Base-by-base conservation (phyloP, 2,797 vertebrate genomes). In the Lutjanus argentimaculatus region DNA sequence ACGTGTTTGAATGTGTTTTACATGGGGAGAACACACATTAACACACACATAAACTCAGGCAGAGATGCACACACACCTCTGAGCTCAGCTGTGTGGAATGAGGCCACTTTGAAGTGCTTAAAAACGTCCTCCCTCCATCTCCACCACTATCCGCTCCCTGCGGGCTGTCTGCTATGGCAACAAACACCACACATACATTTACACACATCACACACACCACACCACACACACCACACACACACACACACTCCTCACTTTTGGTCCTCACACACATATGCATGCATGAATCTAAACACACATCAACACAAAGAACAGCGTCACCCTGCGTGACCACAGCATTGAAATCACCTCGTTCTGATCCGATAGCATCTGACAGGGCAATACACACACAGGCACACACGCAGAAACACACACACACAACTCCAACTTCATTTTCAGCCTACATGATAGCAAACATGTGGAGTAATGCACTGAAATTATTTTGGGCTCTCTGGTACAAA, bases 51-150 rank as follows among this genome's bases (percentile, higher is more conserved):
- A 77, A 67, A 59, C 61, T 68, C 65, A 58, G 64, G n/a, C 76
- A 68, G 10, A 79, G 12, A 69, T 56, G 42, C 57, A 65, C 80
- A 68, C 70, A 83, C 82, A 88, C 82, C 69, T 79, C 84, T 84
- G 90, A 85, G 88, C 92, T 93, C 91, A 92, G 92, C 92, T 93
- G 90, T 90, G 90, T 91, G 89, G 91, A 91, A 91, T 90, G 88
- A 89, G 87, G 89, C 83, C 92, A 92, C 92, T 92, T 94, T 94
- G 89, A 94, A 92, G 91, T 90, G 84, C 85, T 91, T 91, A 91
- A 92, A 91, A 90, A 86, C 61, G 43, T 91, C 81, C 88, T 87
- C 76, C 73, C 74, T 89, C 84, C 71, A 83, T 80, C 86, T 74
- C 80, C 72, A 66, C 84, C 71, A 15, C 90, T 78, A 78, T 88